Evolutionary conservation across 1,140 invertebrate species (phyloP), one percentile per base, ranked within the genome.

Genomic region (Forficula auricularia): DNA sequence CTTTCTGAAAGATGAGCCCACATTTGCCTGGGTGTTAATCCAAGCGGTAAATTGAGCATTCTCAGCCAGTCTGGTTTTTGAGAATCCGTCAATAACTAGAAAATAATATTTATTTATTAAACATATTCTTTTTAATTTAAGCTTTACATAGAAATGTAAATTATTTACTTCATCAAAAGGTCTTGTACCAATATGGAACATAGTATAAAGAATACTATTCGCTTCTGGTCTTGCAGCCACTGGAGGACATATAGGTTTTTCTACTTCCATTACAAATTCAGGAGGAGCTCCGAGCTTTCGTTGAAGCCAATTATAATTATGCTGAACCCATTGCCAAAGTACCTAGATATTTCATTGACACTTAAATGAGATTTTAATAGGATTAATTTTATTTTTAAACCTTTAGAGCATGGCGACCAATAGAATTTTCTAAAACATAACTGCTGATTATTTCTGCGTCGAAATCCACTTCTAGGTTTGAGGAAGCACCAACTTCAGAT

Each of bases 131-230:
- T 10, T 12, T 8, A 36, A 36, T 10, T 8, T 10, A 36, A 36
- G 6, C 9, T 7, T 36, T 36, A 10, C 6, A 14, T 12, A 14
- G n/a, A n/a, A n/a, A n/a, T n/a, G n/a, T n/a, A n/a, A n/a, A n/a
- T n/a, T n/a, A 44, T 34, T 50, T 57, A 79, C 74, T 61, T 79
- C 72, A 63, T 83, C 79, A 48, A 82, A 82, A 2, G 69, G 68
- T 13, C 60, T 59, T 40, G 72, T 64, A 8, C 75, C 78, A 34
- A 83, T 79, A 48, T 79, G 77, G 53, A 82, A 83, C 78, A 82
- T 82, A 14, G 71, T 71, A 51, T 78, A 72, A 2, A 80, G 57
- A 2, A 83, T 58, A 0, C 69, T 65, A 15, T 73, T 68, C n/a
- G 58, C 19, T 30, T 22, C 39, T 10, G 44, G 48, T n/a, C 38